Evolutionary conservation across 2,888 invertebrate genomes (phyloP).

Genomic region (Pyrochroa serraticornis): DNA sequence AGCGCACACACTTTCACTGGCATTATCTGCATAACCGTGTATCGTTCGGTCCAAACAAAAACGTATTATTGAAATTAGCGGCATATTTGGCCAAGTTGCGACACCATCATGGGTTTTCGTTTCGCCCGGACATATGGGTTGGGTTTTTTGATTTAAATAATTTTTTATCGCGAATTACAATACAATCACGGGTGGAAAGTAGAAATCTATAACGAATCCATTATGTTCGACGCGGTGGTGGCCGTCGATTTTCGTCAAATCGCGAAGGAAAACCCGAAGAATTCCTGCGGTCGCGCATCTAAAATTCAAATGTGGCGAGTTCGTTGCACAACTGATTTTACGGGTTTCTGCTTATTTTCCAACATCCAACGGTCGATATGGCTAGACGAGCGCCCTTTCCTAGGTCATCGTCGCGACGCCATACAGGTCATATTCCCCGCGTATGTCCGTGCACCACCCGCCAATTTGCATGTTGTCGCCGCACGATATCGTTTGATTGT

Average conservation of each 20-base stretch:
- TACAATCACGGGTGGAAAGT: neutral
- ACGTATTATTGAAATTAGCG: constrained; percentile 6
- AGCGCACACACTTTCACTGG: constrained; percentile 21
- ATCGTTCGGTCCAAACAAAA: constrained; percentile 6
- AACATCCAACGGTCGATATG: constrained; percentile 58
- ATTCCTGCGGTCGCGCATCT: constrained; percentile 4
- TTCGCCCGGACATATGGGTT: constrained; percentile 7
- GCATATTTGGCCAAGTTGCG: constrained; percentile 14
- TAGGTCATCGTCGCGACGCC: constrained; percentile 49
- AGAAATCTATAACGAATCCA: neutral
- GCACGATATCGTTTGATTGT: neutral
- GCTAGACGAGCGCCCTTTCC: constrained; percentile 57
- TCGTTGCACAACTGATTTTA: constrained; percentile 22
- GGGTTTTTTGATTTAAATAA: constrained; percentile 2
- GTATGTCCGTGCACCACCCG: neutral
- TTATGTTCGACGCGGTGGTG: neutral
- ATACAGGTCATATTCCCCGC: constrained; percentile 28
- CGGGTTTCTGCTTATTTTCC: constrained; percentile 39
- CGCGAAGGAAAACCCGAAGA: constrained; percentile 3
- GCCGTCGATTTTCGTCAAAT: neutral
- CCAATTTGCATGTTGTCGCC: constrained; percentile 16
- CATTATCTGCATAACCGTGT: constrained; percentile 13
- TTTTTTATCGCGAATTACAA: neutral
- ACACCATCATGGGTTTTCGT: constrained; percentile 3
- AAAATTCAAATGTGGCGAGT: constrained; percentile 17